Base-by-base conservation (phyloP, 2,888 invertebrate species). In the Andrena bucephala region DNA sequence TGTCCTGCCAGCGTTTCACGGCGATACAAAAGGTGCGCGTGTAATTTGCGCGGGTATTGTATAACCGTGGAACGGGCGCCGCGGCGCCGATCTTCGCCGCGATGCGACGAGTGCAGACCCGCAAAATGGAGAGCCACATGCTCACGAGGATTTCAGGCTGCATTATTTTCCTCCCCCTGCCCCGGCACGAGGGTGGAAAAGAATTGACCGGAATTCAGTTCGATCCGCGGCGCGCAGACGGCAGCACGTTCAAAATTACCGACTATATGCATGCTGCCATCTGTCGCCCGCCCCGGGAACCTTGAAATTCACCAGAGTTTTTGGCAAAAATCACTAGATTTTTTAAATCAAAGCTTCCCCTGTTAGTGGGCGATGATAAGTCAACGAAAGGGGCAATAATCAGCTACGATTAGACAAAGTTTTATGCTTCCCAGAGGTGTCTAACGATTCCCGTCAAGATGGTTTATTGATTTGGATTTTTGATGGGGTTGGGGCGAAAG, bases 241-340 rank as follows among this genome's bases (percentile, higher is more conserved):
- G 93, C 93, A 93, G 93, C 92, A 93, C 93, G 85, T 91, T 88
- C 85, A 90, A 89, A 90, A 92, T 93, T 93, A 93, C 92, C 92
- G 93, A 93, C 93, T 69, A 83, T 76, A 84, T 81, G 59, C 57
- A 83, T 91, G 87, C 89, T 91, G 93, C 93, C 94, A 93, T 93
- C 94, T 93, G 71, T 89, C 65, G 67, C 68, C n/a, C 2, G 1
- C 6, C 1, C 0, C 0, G 16, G 6, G 67, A 87, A 88, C 81
- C 42, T 66, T 1, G 7, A 16, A 42, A 77, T 52, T 77, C 70
- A 33, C 69, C 16, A 60, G 81, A 74, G 16, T 71, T 74, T 78
- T 81, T 62, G 50, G 52, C n/a, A 80, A 65, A 73, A 71, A 42
- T 24, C 8, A 57, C 63, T n/a, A 81, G 48, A 66, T 77, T 80